Conservation (phyloP, 2,888 invertebrate genomes). For the Chaitophorus viminalis region DNA sequence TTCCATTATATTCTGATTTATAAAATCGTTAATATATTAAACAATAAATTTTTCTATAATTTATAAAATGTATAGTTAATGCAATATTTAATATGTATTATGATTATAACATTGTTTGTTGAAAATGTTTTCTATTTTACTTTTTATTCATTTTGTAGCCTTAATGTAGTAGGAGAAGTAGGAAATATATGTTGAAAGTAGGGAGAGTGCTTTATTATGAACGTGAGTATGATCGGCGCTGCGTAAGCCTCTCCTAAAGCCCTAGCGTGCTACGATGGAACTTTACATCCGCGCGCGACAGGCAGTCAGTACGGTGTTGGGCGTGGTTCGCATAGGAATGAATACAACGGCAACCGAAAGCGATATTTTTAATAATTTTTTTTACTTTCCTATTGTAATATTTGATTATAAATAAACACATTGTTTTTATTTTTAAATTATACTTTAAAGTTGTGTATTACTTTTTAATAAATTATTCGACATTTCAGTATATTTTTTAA, state of each 20-base stretch:
- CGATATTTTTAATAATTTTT: constrained; percentile 49
- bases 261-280: constrained; percentile 59
- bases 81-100: not conserved
- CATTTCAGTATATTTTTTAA: constrained; percentile 7
- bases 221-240: constrained; percentile 40
- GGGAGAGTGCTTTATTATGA: constrained; percentile 38
- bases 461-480: not conserved
- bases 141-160: not conserved
- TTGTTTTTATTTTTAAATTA: constrained; percentile 6
- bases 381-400: constrained; percentile 22
- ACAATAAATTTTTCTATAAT: not conserved
- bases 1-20: no score
- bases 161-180: constrained; percentile 10
- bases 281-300: constrained; percentile 56
- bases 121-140: not conserved
- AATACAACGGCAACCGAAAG: constrained; percentile 42
- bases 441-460: not conserved
- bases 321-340: constrained; percentile 61
- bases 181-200: constrained; percentile 6
- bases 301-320: constrained; percentile 59
- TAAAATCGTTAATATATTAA: not conserved
- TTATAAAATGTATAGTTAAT: not conserved
- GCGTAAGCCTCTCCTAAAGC: constrained; percentile 53
- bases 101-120: not conserved
- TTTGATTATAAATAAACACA: not conserved